phyloP scores from a whole-genome alignment of 2,113 vertebrate species.

The Oostethus manadensis region DNA sequence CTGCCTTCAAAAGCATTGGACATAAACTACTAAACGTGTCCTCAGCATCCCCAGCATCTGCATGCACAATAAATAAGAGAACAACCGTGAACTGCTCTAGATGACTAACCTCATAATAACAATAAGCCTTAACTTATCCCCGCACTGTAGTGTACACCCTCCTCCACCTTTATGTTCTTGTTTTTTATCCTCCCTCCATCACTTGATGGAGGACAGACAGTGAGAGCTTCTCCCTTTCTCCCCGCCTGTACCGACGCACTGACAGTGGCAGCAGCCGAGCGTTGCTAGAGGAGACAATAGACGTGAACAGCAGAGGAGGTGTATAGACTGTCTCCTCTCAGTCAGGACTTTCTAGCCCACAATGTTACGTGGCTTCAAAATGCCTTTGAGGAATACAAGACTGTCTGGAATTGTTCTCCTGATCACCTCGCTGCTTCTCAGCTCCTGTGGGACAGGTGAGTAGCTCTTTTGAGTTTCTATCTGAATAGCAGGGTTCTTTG shows the following conservation, averaged over 20 bases:
- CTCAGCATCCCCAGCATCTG: no score
- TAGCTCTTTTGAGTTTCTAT: neutral
- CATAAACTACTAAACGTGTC: no score
- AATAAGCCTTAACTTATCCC: neutral
- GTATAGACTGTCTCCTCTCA: conserved; percentile 21
- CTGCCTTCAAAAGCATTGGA: no score
- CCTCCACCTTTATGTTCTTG: neutral
- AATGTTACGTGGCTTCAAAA: conserved; percentile 34
- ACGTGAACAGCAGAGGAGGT: conserved; percentile 16
- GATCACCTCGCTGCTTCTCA: conserved; percentile 35
- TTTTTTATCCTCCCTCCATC: conserved; percentile 19
- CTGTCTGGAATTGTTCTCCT: conserved; percentile 42
- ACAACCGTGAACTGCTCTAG: neutral
- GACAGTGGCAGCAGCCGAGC: conserved; percentile 35
- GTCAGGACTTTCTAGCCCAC: conserved; percentile 25
- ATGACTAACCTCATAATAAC: neutral
- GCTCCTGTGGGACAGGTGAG: conserved; percentile 57
- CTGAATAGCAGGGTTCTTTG: neutral
- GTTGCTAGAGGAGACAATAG: conserved; percentile 38
- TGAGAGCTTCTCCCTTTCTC: conserved; percentile 26
- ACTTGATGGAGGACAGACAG: conserved; percentile 29
- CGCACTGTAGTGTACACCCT: conserved; percentile 10
- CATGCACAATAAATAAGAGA: neutral
- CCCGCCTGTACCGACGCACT: conserved; percentile 9
- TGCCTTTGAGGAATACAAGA: conserved; percentile 35